These are phyloP conservation scores for Nicator chloris DNA, from an alignment of 2,113 vertebrate genomes.

Conservation along the genomic window DNA sequence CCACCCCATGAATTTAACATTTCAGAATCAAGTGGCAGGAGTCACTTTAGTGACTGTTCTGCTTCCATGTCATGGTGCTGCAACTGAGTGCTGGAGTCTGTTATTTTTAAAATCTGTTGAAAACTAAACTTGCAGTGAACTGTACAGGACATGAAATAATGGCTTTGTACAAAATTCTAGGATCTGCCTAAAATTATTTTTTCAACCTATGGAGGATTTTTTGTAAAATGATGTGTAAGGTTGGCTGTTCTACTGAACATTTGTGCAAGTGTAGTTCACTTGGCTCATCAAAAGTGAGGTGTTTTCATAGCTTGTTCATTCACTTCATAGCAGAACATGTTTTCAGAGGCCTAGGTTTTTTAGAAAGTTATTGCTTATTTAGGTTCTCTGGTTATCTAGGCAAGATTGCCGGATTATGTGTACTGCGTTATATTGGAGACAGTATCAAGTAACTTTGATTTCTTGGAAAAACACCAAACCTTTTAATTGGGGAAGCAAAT, in stretches of 20 bases:
- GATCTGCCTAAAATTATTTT: background rate
- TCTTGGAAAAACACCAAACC: background rate
- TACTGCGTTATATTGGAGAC: background rate
- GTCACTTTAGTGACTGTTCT: background rate
- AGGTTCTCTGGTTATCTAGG: background rate
- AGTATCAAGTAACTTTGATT: background rate
- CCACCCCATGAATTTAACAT: background rate
- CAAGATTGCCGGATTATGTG: background rate
- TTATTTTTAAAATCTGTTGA: background rate
- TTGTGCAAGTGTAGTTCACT: background rate
- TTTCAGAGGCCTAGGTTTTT: background rate
- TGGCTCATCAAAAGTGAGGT: background rate
- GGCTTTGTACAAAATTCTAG: background rate
- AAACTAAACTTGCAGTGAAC: background rate
- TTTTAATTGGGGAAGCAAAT: background rate
- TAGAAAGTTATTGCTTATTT: background rate
- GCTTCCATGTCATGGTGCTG: background rate
- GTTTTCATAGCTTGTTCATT: background rate
- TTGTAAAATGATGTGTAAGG: background rate
- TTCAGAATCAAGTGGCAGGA: background rate
- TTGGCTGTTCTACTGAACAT: background rate
- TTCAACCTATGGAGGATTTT: background rate
- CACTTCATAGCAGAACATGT: background rate
- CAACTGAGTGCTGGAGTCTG: background rate
- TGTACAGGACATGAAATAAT: background rate